Base-by-base conservation (phyloP, 1,140 invertebrate genomes). In the Drosophila busckii region DNA sequence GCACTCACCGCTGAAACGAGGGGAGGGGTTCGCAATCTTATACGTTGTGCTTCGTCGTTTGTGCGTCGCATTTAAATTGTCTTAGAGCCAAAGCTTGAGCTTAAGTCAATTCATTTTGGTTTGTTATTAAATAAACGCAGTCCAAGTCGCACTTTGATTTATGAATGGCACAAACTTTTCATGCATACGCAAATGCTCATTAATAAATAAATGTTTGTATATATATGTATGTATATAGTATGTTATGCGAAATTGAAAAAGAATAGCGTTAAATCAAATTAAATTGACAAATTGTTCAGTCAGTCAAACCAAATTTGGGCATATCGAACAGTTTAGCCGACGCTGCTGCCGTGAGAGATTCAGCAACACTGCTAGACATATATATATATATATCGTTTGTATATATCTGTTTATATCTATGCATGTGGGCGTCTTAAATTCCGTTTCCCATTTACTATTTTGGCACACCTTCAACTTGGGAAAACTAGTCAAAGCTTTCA, bases 51-150 rank as follows among this genome's bases (percentile, higher is more conserved):
- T 22, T 8, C 37, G 40, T 15, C 25, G 8, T 28, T 64, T 71
- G 71, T 78, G 71, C 54, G 13, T 12, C 38, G 71, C 71, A 78
- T 80, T 78, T 68, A 12, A 68, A 80, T 68, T 46, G 48, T 20
- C 25, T 35, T 49, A 41, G n/a, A 19, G 22, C 10, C 32, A 42
- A 48, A 49, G 23, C 13, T 34, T 8, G 40, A 19, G 25, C 25
- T 28, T 12, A 4, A 20, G 26, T 17, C 17, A 22, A 29, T 16
- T 9, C 3, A 25, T 22, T 56, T 62, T 53, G 53, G 55, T 65
- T 69, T 56, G 40, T 35, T 59, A 60, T 61, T 61, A 66, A 55
- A 54, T 28, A 55, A 61, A 61, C 44, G 44, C 46, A 48, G 32
- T 16, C 25, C 12, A 48, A 68, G 44, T 60, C 55, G 23, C 29